Percentiles rank a stretch among this genome's conserved stretches.
phyloP scores from a whole-genome alignment of 2,888 invertebrate species.

The Emmelina monodactyla region DNA sequence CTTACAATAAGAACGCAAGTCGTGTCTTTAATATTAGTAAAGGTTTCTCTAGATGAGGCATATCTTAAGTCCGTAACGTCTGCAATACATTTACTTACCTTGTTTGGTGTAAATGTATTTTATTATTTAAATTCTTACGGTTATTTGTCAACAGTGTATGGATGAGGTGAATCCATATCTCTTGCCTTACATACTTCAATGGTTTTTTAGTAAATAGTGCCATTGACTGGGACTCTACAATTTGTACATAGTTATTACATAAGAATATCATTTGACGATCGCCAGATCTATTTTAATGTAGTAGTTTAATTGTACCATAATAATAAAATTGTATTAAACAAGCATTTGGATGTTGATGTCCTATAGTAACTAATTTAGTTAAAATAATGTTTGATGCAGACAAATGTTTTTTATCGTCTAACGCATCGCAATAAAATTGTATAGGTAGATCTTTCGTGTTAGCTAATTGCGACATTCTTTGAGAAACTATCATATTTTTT shows the following conservation, averaged over 20 bases:
- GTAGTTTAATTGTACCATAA: slow-evolving; percentile 36
- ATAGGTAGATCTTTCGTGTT: slow-evolving; percentile 5
- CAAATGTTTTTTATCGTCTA: slow-evolving; percentile 48
- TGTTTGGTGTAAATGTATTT: too few species aligned
- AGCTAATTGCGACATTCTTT: neutral
- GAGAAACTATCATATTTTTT: slow-evolving; percentile 24
- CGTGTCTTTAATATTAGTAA: too few species aligned
- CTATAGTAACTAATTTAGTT: slow-evolving; percentile 30
- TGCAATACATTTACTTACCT: too few species aligned
- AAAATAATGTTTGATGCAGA: slow-evolving; percentile 48
- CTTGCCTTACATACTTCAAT: slow-evolving; percentile 37
- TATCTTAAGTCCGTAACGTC: too few species aligned
- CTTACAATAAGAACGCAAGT: too few species aligned
- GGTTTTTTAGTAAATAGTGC: too few species aligned
- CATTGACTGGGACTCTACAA: too few species aligned
- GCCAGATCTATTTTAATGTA: slow-evolving; percentile 25
- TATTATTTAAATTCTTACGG: too few species aligned
- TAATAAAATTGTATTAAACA: slow-evolving; percentile 29
- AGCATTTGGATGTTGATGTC: slow-evolving; percentile 31
- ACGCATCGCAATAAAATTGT: slow-evolving; percentile 26
- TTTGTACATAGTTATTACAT: slow-evolving; percentile 47
- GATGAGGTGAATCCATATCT: too few species aligned
- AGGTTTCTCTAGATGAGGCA: too few species aligned
- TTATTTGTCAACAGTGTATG: too few species aligned
- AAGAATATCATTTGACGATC: slow-evolving; percentile 32